Evolutionary conservation across 2,888 invertebrate genomes (phyloP).

Genomic region (Charanyca ferruginea): DNA sequence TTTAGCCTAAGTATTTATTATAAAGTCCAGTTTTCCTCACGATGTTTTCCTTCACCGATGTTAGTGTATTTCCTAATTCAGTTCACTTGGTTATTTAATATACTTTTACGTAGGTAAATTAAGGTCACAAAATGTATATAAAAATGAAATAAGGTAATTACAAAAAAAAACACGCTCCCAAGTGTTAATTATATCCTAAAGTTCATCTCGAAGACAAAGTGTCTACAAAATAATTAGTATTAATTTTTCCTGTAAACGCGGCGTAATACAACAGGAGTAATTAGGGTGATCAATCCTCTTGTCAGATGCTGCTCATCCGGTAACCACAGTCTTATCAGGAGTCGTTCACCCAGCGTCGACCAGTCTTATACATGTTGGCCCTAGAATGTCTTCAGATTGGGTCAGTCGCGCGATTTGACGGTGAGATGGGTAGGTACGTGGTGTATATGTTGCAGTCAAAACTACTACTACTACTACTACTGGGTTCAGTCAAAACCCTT

Average conservation of each 20-base stretch:
- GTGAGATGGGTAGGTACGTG: neutral
- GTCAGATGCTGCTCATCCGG: conserved; percentile 67
- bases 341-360: conserved; percentile 64
- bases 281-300: conserved; percentile 67
- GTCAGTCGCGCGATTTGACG: conserved; percentile 1
- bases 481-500: too few species aligned
- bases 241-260: conserved; percentile 14
- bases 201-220: conserved; percentile 8
- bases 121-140: too few species aligned
- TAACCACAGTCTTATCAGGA: conserved; percentile 64
- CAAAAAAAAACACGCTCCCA: neutral
- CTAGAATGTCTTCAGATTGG: conserved; percentile 26
- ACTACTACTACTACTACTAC: too few species aligned
- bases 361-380: conserved; percentile 29
- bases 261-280: conserved; percentile 52
- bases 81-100: too few species aligned
- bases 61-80: too few species aligned
- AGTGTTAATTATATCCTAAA: neutral
- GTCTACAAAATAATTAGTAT: conserved; percentile 40
- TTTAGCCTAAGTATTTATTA: too few species aligned
- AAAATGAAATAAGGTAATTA: too few species aligned
- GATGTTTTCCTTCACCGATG: too few species aligned
- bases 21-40: too few species aligned
- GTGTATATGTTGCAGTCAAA: too few species aligned
- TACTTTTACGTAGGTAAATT: too few species aligned